Evolutionary conservation across 1,140 invertebrate genomes (phyloP), one percentile per base, ranked within the genome.

Genomic region (Amyelois transitella): DNA sequence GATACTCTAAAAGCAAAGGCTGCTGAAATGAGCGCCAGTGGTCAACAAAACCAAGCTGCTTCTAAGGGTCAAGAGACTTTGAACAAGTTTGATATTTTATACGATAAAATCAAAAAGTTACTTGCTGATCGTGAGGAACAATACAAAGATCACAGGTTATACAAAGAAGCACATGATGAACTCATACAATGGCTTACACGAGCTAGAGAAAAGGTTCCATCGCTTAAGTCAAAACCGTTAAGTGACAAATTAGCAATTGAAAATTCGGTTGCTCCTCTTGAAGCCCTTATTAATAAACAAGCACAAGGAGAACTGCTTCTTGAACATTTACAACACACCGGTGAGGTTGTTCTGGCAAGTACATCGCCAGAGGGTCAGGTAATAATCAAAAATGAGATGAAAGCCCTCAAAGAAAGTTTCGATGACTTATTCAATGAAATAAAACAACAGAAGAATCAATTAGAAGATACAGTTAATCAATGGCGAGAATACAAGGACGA

Each of bases 401-500:
- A 92, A 69, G 93, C 95, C 7, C 77, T 97, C 0, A 92, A 93
- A 61, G 94, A 96, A 77, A 96, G 93, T 68, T 97, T 97, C 68
- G 94, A 96, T 67, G 91, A 91, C 54, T 86, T 97, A 0, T 97
- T 97, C 75, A 93, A 93, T 83, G 96, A 97, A 71, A 94, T 97
- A 18, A 92, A 94, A 70, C 90, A 94, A 71, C 94, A 97, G 81
- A 96, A 97, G 72, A 93, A 94, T 58, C 92, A 95, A 82, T 76
- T 97, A 17, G 95, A 96, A 86, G 91, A 91, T 12, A 96, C 94
- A 8, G 92, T 97, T 51, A 90, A 92, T 32, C 94, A 96, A 72
- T 96, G 96, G 94, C 90, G 95, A 54, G 94, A 96, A 55, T 97
- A 96, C 80, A 97, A 97, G 81, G 96, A 97, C 71, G 96, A 97